A percentile compares a stretch with the other conserved stretches of the same genome.
phyloP scores from a whole-genome alignment of 2,888 invertebrate genomes.

The Cyclophora albipunctata region DNA sequence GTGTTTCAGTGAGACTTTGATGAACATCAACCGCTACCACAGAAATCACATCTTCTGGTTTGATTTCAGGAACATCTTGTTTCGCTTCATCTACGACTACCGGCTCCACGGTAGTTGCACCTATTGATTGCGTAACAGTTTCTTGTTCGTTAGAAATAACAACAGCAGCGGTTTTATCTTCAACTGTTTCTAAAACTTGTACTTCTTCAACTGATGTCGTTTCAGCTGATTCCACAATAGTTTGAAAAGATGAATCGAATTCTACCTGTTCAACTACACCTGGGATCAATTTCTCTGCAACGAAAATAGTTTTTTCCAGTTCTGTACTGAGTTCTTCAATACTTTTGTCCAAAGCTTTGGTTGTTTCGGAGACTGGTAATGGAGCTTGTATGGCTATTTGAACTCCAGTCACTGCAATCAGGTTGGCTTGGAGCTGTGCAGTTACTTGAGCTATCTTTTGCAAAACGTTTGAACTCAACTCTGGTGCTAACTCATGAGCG shows the following conservation, averaged over 20 bases:
- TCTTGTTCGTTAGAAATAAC: no score
- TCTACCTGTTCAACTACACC: slow-evolving; percentile 13
- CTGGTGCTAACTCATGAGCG: slow-evolving; percentile 32
- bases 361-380: slow-evolving; percentile 5
- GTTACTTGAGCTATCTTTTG: slow-evolving; percentile 39
- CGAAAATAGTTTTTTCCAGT: slow-evolving; percentile 4
- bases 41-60: background rate
- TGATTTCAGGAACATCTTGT: slow-evolving; percentile 1
- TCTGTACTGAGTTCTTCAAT: no score
- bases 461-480: slow-evolving; percentile 27
- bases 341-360: slow-evolving; percentile 2
- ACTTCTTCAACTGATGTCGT: slow-evolving; percentile 1
- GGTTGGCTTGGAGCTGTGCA: slow-evolving; percentile 42
- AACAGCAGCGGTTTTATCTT: background rate
- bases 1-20: no score
- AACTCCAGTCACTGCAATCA: slow-evolving; percentile 34
- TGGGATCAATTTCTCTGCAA: slow-evolving; percentile 7
- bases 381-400: slow-evolving; percentile 29
- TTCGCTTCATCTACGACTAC: no score
- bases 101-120: no score
- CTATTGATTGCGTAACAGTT: no score
- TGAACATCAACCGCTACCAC: no score
- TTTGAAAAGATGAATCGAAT: no score
- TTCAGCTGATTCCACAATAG: background rate
- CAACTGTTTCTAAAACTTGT: slow-evolving; percentile 8